Conservation (phyloP, 2,888 invertebrate species). For the Eupithecia subfuscata region DNA sequence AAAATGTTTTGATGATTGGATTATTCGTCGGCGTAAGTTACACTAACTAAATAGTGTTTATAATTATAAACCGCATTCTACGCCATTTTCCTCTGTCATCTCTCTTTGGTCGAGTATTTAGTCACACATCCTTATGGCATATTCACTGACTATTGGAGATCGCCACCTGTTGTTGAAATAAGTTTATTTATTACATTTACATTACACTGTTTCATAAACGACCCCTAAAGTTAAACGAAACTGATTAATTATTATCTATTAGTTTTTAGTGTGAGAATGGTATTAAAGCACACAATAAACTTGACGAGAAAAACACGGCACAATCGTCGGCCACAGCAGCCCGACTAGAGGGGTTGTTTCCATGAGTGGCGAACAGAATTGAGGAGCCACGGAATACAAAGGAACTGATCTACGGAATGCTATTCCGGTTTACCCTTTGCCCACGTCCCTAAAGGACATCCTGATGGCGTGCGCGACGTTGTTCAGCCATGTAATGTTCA, state of each 20-base stretch:
- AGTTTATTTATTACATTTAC: conserved; percentile 21
- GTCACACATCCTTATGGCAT: conserved; percentile 51
- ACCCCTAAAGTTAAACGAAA: not conserved
- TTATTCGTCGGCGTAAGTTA: too few species aligned
- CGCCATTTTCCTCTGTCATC: conserved; percentile 77
- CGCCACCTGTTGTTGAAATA: conserved; percentile 29
- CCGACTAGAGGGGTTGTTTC: conserved; percentile 41
- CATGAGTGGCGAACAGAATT: conserved; percentile 50
- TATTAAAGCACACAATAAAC: not conserved
- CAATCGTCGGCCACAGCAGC: conserved; percentile 22
- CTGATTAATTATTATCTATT: not conserved
- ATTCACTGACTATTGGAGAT: conserved; percentile 33
- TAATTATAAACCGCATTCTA: too few species aligned
- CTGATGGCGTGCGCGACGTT: conserved; percentile 87
- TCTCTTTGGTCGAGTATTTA: conserved; percentile 55
- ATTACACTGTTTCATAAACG: not conserved
- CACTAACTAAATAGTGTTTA: too few species aligned
- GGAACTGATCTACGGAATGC: not conserved
- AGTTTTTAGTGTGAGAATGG: not conserved
- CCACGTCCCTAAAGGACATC: conserved; percentile 90
- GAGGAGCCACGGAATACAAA: conserved; percentile 32
- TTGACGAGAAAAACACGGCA: conserved; percentile 2
- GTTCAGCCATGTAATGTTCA: conserved; percentile 87
- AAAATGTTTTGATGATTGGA: too few species aligned
- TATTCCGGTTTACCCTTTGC: conserved; percentile 86